Conservation (phyloP, 2,797 vertebrate species). For the Picus viridis region DNA sequence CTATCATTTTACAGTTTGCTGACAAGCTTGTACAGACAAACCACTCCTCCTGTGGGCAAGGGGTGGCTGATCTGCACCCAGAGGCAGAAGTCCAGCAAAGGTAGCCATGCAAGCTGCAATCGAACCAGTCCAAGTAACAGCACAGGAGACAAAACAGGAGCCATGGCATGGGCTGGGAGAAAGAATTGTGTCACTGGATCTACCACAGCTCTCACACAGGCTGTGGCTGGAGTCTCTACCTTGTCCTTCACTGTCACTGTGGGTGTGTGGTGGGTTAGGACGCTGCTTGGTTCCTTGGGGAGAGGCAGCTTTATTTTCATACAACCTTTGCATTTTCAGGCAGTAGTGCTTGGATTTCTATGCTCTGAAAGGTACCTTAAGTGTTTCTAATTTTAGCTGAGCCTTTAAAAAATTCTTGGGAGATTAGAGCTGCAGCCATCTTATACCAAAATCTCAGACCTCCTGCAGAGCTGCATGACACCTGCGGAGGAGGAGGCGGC, state of each 20-base stretch:
- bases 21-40: neutral
- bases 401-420: neutral
- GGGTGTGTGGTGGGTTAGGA: neutral
- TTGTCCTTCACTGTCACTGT: fast-evolving
- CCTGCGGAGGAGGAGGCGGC: neutral
- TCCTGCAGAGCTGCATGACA: neutral
- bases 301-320: neutral
- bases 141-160: neutral
- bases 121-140: neutral
- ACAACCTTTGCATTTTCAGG: neutral
- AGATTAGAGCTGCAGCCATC: neutral
- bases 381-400: neutral
- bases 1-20: neutral
- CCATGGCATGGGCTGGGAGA: fast-evolving
- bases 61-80: neutral
- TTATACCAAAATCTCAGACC: neutral
- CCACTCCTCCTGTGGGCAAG: neutral
- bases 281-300: neutral
- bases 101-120: fast-evolving
- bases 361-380: neutral
- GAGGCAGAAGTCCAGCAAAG: neutral
- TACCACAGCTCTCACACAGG: fast-evolving
- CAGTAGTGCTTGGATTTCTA: neutral
- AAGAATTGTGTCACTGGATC: fast-evolving
- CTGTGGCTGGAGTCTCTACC: neutral